Evolutionary conservation across 2,113 vertebrate species (phyloP), one percentile per base, ranked within the genome.

Genomic region (Ceyx cyanopectus): DNA sequence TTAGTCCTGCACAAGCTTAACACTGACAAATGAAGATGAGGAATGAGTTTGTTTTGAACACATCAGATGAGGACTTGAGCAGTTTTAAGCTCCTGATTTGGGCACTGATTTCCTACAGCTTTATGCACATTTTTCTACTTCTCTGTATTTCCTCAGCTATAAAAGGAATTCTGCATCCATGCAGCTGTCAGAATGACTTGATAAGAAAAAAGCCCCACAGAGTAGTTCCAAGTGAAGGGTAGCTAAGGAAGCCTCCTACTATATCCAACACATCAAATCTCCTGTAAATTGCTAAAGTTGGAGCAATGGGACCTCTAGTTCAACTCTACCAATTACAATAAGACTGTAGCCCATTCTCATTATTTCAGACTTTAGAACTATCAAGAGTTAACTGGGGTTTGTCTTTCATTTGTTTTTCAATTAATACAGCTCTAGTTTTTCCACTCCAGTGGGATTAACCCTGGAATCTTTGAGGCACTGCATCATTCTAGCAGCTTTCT

Each of bases 401-500:
- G 50, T n/a, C 79, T 85, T 85, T 82, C 67, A 69, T 66, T 87
- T 63, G 72, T 77, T 92, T 93, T 85, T 61, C 62, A 90, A 82
- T 79, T 79, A 91, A 92, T n/a, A 57, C 58, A 86, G 66, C 32
- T 74, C 37, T 34, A 66, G 32, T 65, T 94, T 92, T 78, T 37
- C 67, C 56, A 73, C 85, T 90, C 83, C 62, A 81, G 17, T 40
- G 51, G 86, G 51, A 96, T 87, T 93, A 89, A 83, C 48, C 68
- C 75, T 48, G 76, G 68, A 87, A 93, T 89, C 79, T 81, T 76
- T 80, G 72, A 94, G 82, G 78, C 13, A 91, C 20, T 92, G 60
- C 61, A 92, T 70, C 88, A 91, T 57, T 81, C 26, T 12, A 88
- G 57, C 65, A 77, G 63, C 26, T 80, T 87, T 89, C 82, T 86